Evolutionary conservation across 2,797 vertebrate species (phyloP).

Genomic region (Fringilla coelebs): DNA sequence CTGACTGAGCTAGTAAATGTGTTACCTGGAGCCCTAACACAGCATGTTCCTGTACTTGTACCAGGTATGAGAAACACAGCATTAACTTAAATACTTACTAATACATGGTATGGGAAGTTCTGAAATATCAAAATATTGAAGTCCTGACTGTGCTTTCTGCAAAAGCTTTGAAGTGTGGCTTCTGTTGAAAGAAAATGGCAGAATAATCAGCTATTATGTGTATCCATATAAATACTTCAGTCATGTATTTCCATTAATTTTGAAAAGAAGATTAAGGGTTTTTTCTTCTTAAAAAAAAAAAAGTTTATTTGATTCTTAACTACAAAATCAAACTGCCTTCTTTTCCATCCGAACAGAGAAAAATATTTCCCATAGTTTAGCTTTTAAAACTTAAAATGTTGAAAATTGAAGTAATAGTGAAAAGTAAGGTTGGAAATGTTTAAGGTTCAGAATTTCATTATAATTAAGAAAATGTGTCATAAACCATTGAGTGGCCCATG

Average conservation of each 20-base stretch:
- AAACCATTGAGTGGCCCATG: not conserved
- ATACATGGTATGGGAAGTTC: not conserved
- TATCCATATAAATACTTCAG: not conserved
- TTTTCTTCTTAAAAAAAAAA: not conserved
- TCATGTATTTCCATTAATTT: not conserved
- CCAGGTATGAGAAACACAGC: slow-evolving; percentile 77
- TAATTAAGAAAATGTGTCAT: not conserved
- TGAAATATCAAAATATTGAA: not conserved
- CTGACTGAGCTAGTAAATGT: slow-evolving; percentile 97
- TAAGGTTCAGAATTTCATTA: not conserved
- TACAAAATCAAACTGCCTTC: not conserved
- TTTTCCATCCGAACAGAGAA: not conserved
- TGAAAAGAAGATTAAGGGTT: not conserved
- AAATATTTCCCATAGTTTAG: not conserved
- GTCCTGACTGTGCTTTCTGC: not conserved
- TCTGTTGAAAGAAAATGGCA: not conserved
- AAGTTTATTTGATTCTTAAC: not conserved
- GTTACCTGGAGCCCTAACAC: slow-evolving; percentile 92
- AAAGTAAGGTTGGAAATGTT: not conserved
- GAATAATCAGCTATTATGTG: not conserved
- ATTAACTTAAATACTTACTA: not conserved
- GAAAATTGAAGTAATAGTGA: not conserved
- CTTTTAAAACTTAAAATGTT: not conserved
- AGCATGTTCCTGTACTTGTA: slow-evolving; percentile 93
- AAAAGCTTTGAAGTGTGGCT: not conserved